These are phyloP conservation scores for Clupea harengus DNA, from an alignment of 2,113 vertebrate genomes.

Conservation along the genomic window DNA sequence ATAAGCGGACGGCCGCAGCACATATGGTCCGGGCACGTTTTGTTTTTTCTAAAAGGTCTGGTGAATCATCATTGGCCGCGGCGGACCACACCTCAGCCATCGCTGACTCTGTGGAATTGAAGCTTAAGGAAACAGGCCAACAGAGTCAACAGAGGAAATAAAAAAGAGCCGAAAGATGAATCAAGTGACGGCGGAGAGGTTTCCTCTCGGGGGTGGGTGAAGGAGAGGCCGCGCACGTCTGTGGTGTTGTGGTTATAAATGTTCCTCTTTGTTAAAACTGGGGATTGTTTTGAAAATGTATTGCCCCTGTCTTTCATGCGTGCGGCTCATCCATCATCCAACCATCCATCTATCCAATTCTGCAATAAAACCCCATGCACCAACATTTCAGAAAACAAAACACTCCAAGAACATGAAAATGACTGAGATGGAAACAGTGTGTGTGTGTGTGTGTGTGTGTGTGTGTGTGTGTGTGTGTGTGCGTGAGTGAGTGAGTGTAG, in stretches of 20 bases:
- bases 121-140: slow-evolving; percentile 39
- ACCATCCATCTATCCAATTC: not conserved
- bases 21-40: not conserved
- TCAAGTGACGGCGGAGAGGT: slow-evolving; percentile 35
- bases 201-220: slow-evolving; percentile 44
- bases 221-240: not conserved
- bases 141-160: slow-evolving; percentile 36
- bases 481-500: not conserved
- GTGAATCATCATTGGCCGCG: slow-evolving; percentile 9
- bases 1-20: not conserved
- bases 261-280: not conserved
- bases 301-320: not conserved
- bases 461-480: slow-evolving; percentile 2
- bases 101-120: slow-evolving; percentile 47
- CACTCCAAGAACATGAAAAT: slow-evolving; percentile 5
- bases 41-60: not conserved
- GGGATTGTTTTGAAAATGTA: slow-evolving; percentile 6
- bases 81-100: not conserved
- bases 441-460: slow-evolving; percentile 11
- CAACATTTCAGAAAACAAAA: slow-evolving; percentile 10
- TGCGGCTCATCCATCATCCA: not conserved
- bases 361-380: not conserved
- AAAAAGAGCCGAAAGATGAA: slow-evolving; percentile 42
- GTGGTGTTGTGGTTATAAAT: not conserved
- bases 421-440: not conserved